Evolutionary conservation across 2,888 invertebrate genomes (phyloP), one percentile per base, ranked within the genome.

Genomic region (Thymelicus acteon): DNA sequence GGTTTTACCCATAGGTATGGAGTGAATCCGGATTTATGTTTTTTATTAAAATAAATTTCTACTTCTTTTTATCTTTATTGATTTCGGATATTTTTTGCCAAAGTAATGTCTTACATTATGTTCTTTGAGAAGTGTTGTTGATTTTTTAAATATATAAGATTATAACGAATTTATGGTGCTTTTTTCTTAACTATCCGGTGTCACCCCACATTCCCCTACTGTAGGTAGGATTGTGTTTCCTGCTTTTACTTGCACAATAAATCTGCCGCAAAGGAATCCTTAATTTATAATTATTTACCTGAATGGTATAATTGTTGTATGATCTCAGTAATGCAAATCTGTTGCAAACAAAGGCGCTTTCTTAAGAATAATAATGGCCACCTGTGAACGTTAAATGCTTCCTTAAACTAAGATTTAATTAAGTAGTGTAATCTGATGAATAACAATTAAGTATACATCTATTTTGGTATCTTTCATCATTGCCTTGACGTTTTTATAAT

Each of bases 261-360:
- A 52, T 52, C 49, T 19, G 19, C 49, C 2, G 8, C 8, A 54
- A 52, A 19, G 52, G 2, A 24, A 54, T 54, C 19, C 24, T 54
- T 54, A 8, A 54, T 54, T 54, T 54, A 24, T 24, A 24, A 58
- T 39, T 58, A 31, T 13, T 57, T 37, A 58, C 37, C n/a, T 10
- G 58, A 13, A 52, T 63, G 48, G 63, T 65, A 65, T 71, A 65
- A 65, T 71, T 71, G 44, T 61, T 15, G 71, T 60, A 71, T 71
- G 71, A 71, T 65, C 71, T 65, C 71, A 71, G 52, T 65, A 52
- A 71, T 71, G 71, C 65, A 63, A 71, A 71, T 71, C 52, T 65
- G 60, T 64, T 64, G 49, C 58, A 65, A 65, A 71, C 71, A 70
- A 70, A 52, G 71, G 31, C n/a, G 71, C 71, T 71, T 71, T 71